phyloP scores from a whole-genome alignment of 2,797 vertebrate genomes.

The Cossypha niveicapilla region DNA sequence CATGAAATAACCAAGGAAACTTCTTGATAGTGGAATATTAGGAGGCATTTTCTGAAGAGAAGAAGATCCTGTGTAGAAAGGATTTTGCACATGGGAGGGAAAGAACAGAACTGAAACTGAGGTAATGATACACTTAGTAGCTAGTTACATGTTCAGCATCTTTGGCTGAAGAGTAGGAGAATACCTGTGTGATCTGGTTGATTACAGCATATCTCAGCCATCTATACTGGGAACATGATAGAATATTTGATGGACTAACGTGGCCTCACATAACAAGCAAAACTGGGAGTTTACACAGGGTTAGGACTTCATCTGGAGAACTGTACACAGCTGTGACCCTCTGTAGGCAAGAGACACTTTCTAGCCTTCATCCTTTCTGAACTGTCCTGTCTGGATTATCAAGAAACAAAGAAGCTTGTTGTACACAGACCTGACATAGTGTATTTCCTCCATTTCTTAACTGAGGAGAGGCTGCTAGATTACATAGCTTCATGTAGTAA shows the following conservation, averaged over 20 bases:
- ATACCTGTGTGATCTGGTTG: neutral
- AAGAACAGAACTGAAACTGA: neutral
- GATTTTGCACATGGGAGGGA: neutral
- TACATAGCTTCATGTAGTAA: neutral
- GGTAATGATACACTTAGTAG: neutral
- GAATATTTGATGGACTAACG: neutral
- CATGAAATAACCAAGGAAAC: neutral
- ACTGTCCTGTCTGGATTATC: neutral
- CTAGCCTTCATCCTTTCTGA: neutral
- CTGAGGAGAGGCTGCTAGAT: neutral
- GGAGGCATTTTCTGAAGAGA: neutral
- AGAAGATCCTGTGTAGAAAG: neutral
- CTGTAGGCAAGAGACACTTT: neutral
- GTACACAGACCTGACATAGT: neutral
- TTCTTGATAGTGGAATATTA: neutral
- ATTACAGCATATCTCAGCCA: neutral
- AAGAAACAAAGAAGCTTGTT: neutral
- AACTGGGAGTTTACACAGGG: neutral
- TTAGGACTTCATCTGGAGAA: neutral
- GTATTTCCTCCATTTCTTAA: neutral
- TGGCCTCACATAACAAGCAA: neutral
- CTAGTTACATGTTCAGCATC: neutral
- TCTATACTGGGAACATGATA: neutral
- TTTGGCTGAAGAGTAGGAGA: neutral
- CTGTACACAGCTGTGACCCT: neutral